Evolutionary conservation across 2,797 vertebrate species (phyloP), one percentile per base, ranked within the genome.

Genomic region (Orientallactaga sibirica): DNA sequence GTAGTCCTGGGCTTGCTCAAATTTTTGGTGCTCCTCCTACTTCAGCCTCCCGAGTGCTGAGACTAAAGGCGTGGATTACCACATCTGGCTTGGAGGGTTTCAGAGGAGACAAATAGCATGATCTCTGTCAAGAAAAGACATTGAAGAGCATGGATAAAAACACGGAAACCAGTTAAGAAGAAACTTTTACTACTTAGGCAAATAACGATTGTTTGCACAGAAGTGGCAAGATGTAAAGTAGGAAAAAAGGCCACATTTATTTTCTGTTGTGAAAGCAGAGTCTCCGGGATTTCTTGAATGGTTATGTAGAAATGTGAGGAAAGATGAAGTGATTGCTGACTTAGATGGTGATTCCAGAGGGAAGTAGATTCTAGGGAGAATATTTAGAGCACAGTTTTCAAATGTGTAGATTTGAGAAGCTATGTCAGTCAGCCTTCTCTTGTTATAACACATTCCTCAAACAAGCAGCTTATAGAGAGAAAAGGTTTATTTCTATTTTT

Each of bases 221-320:
- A 52, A 79, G 27, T 12, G 7, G 43, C 43, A 8, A 86, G 22
- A 27, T 33, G 11, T 58, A 41, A 75, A 5, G 16, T 15, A 25
- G 48, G 55, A 70, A 91, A 64, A 84, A 86, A 48, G 7, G 24
- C 20, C 15, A 43, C 11, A 58, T 61, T 68, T 22, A 14, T 82
- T 70, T 68, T 82, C 62, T 76, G 6, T 71, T 52, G 90, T 37
- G 43, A 55, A 75, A 14, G n/a, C 52, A 58, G 41, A 62, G 20
- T 67, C 66, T 14, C 19, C n/a, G 92, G 89, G 76, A 55, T 48
- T 82, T 86, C 43, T 86, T 92, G 55, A 68, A 64, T 41, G 64
- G 27, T 73, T 83, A 27, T 61, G 48, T 78, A 19, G 81, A 68
- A 75, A 82, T 41, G 24, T 12, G 16, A 94, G 81, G 68, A 91